Evolutionary conservation across 2,113 vertebrate genomes (phyloP), one percentile per base, ranked within the genome.

Genomic region (Cyanoderma ruficeps): DNA sequence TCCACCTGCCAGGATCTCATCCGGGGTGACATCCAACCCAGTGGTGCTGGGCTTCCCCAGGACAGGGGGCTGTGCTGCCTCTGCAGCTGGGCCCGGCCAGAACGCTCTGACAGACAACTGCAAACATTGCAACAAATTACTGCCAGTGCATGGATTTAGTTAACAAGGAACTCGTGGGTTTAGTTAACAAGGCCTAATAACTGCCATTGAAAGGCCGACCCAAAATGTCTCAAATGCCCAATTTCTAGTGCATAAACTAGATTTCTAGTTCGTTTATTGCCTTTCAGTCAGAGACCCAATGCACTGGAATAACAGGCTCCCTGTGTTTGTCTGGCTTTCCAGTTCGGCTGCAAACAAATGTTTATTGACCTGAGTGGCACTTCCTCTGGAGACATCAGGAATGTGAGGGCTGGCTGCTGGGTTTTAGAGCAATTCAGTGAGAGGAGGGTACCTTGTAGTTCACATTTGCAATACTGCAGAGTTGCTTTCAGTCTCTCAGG

Each of bases 391-490:
- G 60, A 33, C 60, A 41, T 21, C 22, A 63, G 89, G 2, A 63
- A 67, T 50, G 22, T 5, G 25, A 57, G 27, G 49, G 44, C 39
- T 35, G 42, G 7, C 39, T 7, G 80, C 49, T 74, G 49, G 7
- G 25, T 56, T 72, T 61, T 6, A 35, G n/a, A 72, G 53, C 82
- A 55, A 3, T 5, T 20, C 75, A 90, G 46, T 13, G 80, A 35
- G 37, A 41, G 0, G 3, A 47, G 8, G 33, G 22, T 6, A 3
- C n/a, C n/a, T n/a, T n/a, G n/a, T n/a, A n/a, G n/a, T n/a, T n/a
- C n/a, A n/a, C n/a, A n/a, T 52, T 35, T 83, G 79, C 86, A 65
- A 4, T 25, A 19, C 37, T 56, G 83, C 75, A 55, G 85, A 63
- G 39, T 4, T 60, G 80, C 50, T 80, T 56, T 52, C n/a, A 28